Evolutionary conservation across 1,140 invertebrate species (phyloP).

Genomic region (Probaryconus sp.): DNA sequence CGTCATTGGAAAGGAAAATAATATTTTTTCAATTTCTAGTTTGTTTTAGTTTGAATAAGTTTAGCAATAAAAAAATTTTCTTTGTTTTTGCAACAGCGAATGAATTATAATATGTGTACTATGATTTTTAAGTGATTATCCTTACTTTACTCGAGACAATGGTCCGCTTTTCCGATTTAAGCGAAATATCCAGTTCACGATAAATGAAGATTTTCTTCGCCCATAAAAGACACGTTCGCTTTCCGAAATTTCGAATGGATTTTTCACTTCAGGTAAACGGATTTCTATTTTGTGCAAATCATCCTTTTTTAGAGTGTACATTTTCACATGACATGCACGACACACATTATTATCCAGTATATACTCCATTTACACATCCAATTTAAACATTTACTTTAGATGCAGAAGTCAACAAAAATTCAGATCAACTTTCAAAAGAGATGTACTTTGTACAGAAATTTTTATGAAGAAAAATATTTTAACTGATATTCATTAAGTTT

Average conservation of each 20-base stretch:
- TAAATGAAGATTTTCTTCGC: neutral
- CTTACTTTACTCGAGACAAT: conserved; percentile 27
- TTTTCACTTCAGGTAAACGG: conserved; percentile 32
- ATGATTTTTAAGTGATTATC: conserved; percentile 16
- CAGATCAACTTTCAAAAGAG: no score
- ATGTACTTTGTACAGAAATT: no score
- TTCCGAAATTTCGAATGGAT: conserved; percentile 27
- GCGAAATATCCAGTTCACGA: no score
- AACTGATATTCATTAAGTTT: no score
- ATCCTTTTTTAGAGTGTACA: conserved; percentile 42
- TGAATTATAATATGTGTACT: conserved; percentile 13
- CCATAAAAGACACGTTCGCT: conserved; percentile 21
- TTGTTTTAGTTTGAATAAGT: no score
- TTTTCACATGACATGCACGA: conserved; percentile 30
- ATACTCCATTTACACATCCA: no score
- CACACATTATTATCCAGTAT: no score
- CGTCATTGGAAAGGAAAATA: no score
- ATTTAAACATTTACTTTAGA: no score
- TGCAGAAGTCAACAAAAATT: no score
- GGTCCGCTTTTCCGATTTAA: conserved; percentile 5
- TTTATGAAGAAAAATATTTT: no score
- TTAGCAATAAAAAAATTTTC: neutral
- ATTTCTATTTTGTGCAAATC: conserved; percentile 45
- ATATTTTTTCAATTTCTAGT: no score
- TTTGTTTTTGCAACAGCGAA: conserved; percentile 1